Percentiles rank a stretch among this genome's conserved stretches.
phyloP scores from a whole-genome alignment of 2,797 vertebrate species.

The Pitangus sulphuratus region DNA sequence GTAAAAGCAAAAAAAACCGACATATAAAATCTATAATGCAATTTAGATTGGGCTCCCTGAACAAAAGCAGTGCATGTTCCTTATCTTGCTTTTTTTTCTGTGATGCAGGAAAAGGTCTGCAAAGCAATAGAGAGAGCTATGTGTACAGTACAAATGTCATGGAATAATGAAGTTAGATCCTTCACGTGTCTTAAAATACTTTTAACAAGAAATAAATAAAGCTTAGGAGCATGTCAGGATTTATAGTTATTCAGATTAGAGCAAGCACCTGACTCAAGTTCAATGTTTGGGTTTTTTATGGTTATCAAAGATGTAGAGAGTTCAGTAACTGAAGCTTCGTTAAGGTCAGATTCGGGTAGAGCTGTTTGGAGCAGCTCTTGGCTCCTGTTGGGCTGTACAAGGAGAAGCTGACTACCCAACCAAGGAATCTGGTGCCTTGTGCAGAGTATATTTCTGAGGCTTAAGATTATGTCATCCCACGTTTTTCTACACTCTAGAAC shows the following conservation, averaged over 20 bases:
- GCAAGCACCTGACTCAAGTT: neutral
- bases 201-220: neutral
- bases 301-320: neutral
- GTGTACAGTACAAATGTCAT: neutral
- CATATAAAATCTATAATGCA: neutral
- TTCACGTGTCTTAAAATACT: neutral
- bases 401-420: neutral
- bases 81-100: neutral
- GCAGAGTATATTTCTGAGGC: neutral
- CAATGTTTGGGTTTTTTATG: rapidly evolving
- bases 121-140: neutral
- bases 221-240: neutral
- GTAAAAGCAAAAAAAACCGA: neutral
- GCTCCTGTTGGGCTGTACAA: neutral
- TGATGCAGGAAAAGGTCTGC: neutral
- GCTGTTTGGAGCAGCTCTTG: neutral
- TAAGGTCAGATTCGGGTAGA: neutral
- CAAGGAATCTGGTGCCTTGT: neutral
- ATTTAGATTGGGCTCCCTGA: neutral
- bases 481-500: neutral
- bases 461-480: neutral
- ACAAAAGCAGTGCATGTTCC: neutral
- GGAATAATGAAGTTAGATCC: neutral
- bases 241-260: neutral
- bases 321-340: neutral